Evolutionary conservation across 2,797 vertebrate species (phyloP), one percentile per base, ranked within the genome.

Genomic region (Semaprochilodus insignis): DNA sequence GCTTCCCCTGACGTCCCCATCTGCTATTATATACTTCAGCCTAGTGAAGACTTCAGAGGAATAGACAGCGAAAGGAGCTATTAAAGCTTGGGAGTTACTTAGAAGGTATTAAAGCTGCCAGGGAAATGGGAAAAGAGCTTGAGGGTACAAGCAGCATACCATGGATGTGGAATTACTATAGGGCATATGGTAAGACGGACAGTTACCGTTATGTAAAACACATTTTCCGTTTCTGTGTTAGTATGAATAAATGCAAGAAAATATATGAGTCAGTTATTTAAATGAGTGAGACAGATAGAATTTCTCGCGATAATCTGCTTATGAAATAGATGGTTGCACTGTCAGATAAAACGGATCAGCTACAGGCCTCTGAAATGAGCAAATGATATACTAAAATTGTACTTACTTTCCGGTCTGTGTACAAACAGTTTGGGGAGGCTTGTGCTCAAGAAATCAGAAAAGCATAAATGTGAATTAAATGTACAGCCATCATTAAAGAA

Each of bases 1-100:
- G 62, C 74, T 78, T 80, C n/a, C 79, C 77, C 83, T 51, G 14
- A 63, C 55, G 60, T 80, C 55, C 65, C 48, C 11, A 21, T 57
- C 73, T 71, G 65, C 48, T 76, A 23, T 76, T 71, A 81, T 86
- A 85, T 81, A 82, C 76, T 73, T 73, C 74, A 81, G 23, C 36
- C 69, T 40, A 25, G 59, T 63, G 78, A 62, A 74, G 69, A 76
- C 72, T 44, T 75, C 52, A 83, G 75, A 77, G 55, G 34, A 57
- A 74, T 60, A 69, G 59, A 66, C 70, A 59, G 16, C 27, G 34
- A 23, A 67, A 31, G 75, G 66, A 69, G 66, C 36, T 69, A 69
- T 48, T 69, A 69, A 54, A 34, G 51, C 60, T 51, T 2, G 36
- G 51, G 79, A 34, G 25, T 70, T 66, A 70, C 71, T 40, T 54